Conservation (phyloP, 2,797 vertebrate genomes). For the Rhadinocentrus ornatus region DNA sequence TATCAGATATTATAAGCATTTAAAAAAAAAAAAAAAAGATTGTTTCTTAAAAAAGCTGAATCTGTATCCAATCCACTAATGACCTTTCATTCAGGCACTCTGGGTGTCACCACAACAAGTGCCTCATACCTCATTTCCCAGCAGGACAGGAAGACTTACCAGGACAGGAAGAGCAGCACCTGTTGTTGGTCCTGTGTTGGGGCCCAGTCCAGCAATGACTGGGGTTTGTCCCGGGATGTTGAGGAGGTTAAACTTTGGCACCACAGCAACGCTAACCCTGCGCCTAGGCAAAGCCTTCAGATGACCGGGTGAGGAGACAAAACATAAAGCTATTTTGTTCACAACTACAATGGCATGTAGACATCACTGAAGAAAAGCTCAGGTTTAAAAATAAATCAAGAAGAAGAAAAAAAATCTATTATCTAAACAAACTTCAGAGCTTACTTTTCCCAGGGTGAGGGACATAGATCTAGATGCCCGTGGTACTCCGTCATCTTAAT, state of each 20-base stretch:
- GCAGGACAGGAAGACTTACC: slow-evolving; percentile 80
- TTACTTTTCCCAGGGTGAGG: slow-evolving; percentile 95
- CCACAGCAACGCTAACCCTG: slow-evolving; percentile 97
- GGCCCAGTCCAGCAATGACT: slow-evolving; percentile 63
- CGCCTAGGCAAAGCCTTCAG: slow-evolving; percentile 92
- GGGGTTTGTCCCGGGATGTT: slow-evolving; percentile 91
- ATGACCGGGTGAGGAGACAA: slow-evolving; percentile 29
- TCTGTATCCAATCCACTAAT: background rate
- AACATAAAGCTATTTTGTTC: background rate
- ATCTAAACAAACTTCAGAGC: background rate
- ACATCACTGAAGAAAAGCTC: background rate
- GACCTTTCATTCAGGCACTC: slow-evolving; percentile 21
- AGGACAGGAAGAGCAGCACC: slow-evolving; percentile 82
- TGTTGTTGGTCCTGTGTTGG: slow-evolving; percentile 38
- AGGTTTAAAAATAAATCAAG: background rate
- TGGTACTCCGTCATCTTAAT: slow-evolving; percentile 93
- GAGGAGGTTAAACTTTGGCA: slow-evolving; percentile 97
- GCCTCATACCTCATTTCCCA: slow-evolving; percentile 33
- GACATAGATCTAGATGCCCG: slow-evolving; percentile 94
- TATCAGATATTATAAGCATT: background rate
- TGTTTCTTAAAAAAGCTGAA: background rate
- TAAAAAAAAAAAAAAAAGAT: background rate
- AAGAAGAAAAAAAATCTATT: background rate
- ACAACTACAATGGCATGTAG: background rate
- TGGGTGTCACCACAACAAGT: slow-evolving; percentile 19